phyloP scores from a whole-genome alignment of 2,797 vertebrate species.

The Onychomys arenicola region DNA sequence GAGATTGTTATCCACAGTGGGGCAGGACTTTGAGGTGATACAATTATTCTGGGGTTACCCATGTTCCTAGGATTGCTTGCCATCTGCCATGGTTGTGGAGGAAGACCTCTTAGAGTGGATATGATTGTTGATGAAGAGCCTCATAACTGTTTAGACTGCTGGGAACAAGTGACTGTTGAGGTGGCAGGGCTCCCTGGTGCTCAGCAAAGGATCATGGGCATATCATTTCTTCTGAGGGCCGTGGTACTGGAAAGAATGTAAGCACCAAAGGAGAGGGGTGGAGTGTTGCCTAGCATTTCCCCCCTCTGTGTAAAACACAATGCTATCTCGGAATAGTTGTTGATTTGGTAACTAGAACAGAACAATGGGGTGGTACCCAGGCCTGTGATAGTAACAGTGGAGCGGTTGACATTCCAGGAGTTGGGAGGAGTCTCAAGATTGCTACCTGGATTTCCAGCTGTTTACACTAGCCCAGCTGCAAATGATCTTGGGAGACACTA shows the following conservation, averaged over 20 bases:
- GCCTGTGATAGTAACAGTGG: not conserved
- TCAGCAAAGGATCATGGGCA: not conserved
- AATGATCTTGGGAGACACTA: not conserved
- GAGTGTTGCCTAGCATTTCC: not conserved
- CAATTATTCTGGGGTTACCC: not conserved
- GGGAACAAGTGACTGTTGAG: not conserved
- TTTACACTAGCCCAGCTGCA: not conserved
- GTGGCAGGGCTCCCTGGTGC: not conserved
- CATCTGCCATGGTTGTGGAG: not conserved
- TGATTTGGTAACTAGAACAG: not conserved
- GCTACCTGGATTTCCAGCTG: not conserved
- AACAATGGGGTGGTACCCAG: not conserved
- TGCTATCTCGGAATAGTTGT: not conserved
- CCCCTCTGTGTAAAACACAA: not conserved
- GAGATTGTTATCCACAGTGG: not conserved
- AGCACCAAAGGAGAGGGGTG: not conserved
- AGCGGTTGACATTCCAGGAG: not conserved
- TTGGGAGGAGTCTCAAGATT: not conserved
- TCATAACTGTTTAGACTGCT: not conserved
- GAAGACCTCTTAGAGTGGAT: not conserved
- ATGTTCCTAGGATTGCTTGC: not conserved
- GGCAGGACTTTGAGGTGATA: not conserved
- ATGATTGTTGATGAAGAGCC: not conserved
- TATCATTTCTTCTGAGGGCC: not conserved
- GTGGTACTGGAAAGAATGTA: not conserved